These are phyloP conservation scores for Diogma glabrata DNA, from an alignment of 2,888 invertebrate genomes.

Conservation along the genomic window DNA sequence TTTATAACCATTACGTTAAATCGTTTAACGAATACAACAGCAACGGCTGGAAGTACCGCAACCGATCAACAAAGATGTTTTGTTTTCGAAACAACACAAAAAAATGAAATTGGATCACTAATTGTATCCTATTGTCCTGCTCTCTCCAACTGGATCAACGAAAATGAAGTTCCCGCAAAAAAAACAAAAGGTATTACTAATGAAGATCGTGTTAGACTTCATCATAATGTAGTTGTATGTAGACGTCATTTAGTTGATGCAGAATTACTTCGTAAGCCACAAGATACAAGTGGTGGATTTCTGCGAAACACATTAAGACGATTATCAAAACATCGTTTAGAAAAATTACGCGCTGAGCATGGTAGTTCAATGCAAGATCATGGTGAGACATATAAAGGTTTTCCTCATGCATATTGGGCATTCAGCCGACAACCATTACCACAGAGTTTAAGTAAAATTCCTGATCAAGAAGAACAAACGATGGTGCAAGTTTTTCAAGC, in stretches of 20 bases:
- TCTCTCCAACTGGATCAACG: conserved; percentile 70
- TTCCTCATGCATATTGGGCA: conserved; percentile 79
- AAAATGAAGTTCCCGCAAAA: conserved; percentile 53
- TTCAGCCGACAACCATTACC: conserved; percentile 70
- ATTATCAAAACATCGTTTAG: conserved; percentile 72
- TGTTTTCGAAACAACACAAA: conserved; percentile 82
- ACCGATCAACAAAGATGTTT: conserved; percentile 62
- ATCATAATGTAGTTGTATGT: conserved; percentile 76
- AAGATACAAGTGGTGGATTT: conserved; percentile 74
- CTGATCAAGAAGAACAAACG: conserved; percentile 76
- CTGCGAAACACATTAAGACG: conserved; percentile 77
- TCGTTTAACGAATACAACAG: conserved; percentile 39
- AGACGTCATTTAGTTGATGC: conserved; percentile 73
- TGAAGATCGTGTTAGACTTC: conserved; percentile 75
- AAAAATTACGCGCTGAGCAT: conserved; percentile 59
- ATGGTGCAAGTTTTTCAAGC: conserved; percentile 81
- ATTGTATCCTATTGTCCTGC: conserved; percentile 85
- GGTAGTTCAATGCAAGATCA: conserved; percentile 51
- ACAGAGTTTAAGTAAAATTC: conserved; percentile 72
- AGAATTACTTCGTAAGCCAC: conserved; percentile 69
- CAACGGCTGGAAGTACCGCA: conserved; percentile 21
- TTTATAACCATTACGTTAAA: conserved; percentile 83
- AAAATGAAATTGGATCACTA: conserved; percentile 83
- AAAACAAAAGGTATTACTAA: conserved; percentile 64
- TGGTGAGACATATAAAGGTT: conserved; percentile 78